Evolutionary conservation across 2,888 invertebrate genomes (phyloP).

Genomic region (Tetheella fluctuosa): DNA sequence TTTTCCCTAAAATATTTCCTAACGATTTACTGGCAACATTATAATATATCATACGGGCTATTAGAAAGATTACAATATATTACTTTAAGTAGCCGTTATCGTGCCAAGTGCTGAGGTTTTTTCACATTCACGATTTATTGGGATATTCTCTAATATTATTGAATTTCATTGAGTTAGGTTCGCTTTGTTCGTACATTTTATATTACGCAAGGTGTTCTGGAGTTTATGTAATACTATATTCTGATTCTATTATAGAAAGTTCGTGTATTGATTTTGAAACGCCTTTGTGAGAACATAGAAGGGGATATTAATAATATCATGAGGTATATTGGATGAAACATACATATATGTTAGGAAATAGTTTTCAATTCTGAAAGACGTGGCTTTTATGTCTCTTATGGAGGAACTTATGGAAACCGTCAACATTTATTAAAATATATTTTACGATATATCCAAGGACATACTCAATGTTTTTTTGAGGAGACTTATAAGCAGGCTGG

Average conservation of each 20-base stretch:
- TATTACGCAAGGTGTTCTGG: background rate
- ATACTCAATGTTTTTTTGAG: no score
- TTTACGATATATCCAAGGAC: no score
- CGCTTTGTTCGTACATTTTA: conserved; percentile 6
- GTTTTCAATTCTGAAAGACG: no score
- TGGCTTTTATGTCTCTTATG: no score
- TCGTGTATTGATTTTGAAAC: background rate
- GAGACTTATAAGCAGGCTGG: no score
- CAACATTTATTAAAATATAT: no score
- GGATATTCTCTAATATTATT: conserved; percentile 1
- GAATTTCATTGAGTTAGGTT: background rate
- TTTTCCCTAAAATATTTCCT: conserved; percentile 6
- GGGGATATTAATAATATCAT: no score
- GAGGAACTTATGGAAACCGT: no score
- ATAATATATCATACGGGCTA: conserved; percentile 28
- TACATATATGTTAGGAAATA: no score
- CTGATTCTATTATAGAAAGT: background rate
- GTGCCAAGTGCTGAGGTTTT: conserved; percentile 28
- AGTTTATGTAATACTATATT: background rate
- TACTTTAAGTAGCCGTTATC: conserved; percentile 38
- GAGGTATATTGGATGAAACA: no score
- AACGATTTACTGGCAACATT: conserved; percentile 15
- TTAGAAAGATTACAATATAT: conserved; percentile 43
- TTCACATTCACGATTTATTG: conserved; percentile 6
- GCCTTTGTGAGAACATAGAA: background rate